Conservation (phyloP, 2,888 invertebrate genomes). For the Parnassius glacialis region DNA sequence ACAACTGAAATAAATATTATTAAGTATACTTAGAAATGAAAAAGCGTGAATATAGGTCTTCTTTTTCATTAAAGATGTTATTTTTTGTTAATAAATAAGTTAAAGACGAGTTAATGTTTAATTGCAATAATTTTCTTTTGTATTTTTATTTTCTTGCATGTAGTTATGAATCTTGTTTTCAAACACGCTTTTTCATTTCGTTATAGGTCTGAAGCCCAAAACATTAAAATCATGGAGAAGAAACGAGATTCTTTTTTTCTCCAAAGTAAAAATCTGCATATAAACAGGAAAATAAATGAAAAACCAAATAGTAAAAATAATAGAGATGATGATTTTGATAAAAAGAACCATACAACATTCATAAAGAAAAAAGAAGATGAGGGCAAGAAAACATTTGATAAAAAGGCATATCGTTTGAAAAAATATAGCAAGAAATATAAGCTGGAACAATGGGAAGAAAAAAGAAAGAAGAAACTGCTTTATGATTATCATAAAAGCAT, state of each 20-base stretch:
- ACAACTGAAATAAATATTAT: too few relatives aligned
- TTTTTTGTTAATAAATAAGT: slow-evolving; percentile 4
- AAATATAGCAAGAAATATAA: slow-evolving; percentile 87
- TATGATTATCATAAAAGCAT: slow-evolving; percentile 80
- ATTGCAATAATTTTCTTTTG: slow-evolving; percentile 3
- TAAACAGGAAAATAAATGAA: slow-evolving; percentile 29
- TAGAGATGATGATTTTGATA: slow-evolving; percentile 54
- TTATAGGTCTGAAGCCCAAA: slow-evolving; percentile 64
- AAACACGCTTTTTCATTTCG: slow-evolving; percentile 77
- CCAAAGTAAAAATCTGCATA: slow-evolving; percentile 45
- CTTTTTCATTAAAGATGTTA: slow-evolving; percentile 5
- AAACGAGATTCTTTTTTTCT: slow-evolving; percentile 62
- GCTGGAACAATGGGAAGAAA: slow-evolving; percentile 85
- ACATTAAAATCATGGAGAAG: slow-evolving; percentile 54
- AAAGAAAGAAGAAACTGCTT: slow-evolving; percentile 80
- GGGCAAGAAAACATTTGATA: slow-evolving; percentile 83
- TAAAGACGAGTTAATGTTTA: background rate
- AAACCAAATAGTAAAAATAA: slow-evolving; percentile 34
- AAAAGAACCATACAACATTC: slow-evolving; percentile 41
- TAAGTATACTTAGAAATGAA: slow-evolving; percentile 49
- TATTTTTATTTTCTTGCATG: slow-evolving; percentile 23
- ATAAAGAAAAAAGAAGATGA: slow-evolving; percentile 27
- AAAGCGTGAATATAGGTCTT: slow-evolving; percentile 56
- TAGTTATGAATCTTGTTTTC: slow-evolving; percentile 37
- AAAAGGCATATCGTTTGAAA: slow-evolving; percentile 83